Evolutionary conservation across 92 coral and sea anemone species (phyloP), one percentile per base, ranked within the genome.

Genomic region (Pocillopora grandis): DNA sequence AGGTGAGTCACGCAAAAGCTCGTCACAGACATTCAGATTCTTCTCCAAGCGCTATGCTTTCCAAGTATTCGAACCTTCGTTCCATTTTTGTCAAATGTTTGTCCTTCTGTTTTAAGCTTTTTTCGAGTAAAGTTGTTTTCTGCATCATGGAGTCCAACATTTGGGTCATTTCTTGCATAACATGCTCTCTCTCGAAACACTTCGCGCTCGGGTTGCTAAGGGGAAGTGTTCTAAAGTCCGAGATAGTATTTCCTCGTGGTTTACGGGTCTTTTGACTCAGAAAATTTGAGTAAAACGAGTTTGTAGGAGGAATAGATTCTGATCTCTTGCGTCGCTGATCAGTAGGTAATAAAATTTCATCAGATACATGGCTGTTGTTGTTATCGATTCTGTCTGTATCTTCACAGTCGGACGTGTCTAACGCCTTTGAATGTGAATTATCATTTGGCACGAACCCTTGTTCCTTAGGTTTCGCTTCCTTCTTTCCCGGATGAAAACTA

Each of bases 41-140:
- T 58, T 94, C 92, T 35, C 98, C 98, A 31, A 94, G 80, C 2
- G 95, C 98, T 48, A 94, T 89, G 73, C 91, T 94, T 80, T 92
- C 95, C 80, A 94, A 88, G 70, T 91, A 94, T 64, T 89, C 98
- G 75, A 87, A 77, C 75, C 89, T 87, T 17, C 90, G 82, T 80
- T 91, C 93, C 88, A 92, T 90, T 80, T 86, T 83, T 35, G 71
- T 79, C 83, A 94, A 87, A 57, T 87, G 90, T 58, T 80, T 86
- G 58, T 88, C 93, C 63, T 89, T 91, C 52, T 88, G 84, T 79
- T 66, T 76, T 5, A 94, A 84, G 35, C 84, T 71, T 71, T 94
- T 87, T 72, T 92, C 91, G 82, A 81, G 80, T 57, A 76, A 79
- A 27, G 76, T 80, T 16, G 90, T 71, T 80, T 81, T 90, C 37